Evolutionary conservation across 2,797 vertebrate species (phyloP), one percentile per base, ranked within the genome.

Genomic region (Gymnocypris eckloni): DNA sequence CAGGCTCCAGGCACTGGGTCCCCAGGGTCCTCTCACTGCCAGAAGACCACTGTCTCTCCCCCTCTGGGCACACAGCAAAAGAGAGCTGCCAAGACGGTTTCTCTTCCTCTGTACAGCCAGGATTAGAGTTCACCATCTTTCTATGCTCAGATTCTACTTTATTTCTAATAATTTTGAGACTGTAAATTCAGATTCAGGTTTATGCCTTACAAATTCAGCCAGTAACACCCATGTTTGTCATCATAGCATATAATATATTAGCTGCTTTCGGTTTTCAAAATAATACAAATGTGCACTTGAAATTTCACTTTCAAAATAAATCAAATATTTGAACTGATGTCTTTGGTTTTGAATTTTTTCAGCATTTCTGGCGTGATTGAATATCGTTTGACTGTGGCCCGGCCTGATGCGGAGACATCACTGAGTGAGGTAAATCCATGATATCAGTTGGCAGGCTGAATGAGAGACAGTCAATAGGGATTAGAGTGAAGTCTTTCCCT

Each of bases 21-120:
- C 95, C 97, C 43, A 66, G 89, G 96, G 96, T 91, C 94, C 92
- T 94, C 92, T 95, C 94, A 92, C 91, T 92, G 93, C 94, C 91
- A 92, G 90, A 92, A 93, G 93, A 95, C 92, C 84, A 48, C 85
- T 54, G 61, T 83, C 89, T 84, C 84, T 83, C 81, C 13, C 87
- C 52, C 80, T 50, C 82, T 50, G 52, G 71, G 50, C 25, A 39
- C 45, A 70, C 0, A 5, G 66, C n/a, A 85, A 84, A 84, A 39
- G 61, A 69, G 61, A 52, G 43, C 61, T 43, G 64, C 61, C 41
- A 45, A 48, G 37, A 82, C 64, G 33, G 6, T 67, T 50, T 61
- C 28, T 75, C 52, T 80, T 73, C 37, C 78, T 39, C 39, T 75
- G 15, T 66, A 81, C 43, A 64, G 75, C 33, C 52, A 77, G 28